phyloP scores from a whole-genome alignment of 2,797 vertebrate genomes.

The Merluccius polli region DNA sequence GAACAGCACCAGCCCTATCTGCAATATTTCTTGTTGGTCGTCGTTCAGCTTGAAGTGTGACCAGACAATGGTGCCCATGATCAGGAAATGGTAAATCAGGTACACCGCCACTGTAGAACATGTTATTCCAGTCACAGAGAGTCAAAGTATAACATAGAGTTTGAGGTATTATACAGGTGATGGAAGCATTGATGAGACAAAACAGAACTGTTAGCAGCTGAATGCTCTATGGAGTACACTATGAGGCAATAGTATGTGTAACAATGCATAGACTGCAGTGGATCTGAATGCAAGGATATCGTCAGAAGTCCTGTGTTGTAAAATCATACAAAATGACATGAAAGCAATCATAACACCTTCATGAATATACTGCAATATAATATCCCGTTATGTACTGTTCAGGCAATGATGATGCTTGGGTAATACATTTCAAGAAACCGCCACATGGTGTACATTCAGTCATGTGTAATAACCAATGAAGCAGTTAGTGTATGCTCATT shows the following conservation, averaged over 20 bases:
- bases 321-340: no score
- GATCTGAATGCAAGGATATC: neutral
- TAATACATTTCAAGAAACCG: neutral
- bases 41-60: constrained; percentile 15
- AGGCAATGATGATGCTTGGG: neutral
- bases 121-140: neutral
- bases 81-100: constrained; percentile 53
- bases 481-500: constrained; percentile 26
- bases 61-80: constrained; percentile 50
- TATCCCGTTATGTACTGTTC: no score
- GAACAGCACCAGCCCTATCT: constrained; percentile 64
- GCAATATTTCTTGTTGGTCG: constrained; percentile 35
- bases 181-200: no score
- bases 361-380: no score
- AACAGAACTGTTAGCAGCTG: no score
- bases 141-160: neutral
- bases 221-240: no score
- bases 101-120: constrained; percentile 60
- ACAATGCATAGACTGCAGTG: neutral
- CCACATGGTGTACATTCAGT: neutral
- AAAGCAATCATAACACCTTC: no score
- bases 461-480: neutral
- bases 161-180: no score
- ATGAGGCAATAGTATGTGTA: neutral
- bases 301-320: neutral